A percentile compares a stretch with the other conserved stretches of the same genome.
These are phyloP conservation scores for Drosophila fulvimacula DNA, from an alignment of 2,888 invertebrate species.

Conservation along the genomic window DNA sequence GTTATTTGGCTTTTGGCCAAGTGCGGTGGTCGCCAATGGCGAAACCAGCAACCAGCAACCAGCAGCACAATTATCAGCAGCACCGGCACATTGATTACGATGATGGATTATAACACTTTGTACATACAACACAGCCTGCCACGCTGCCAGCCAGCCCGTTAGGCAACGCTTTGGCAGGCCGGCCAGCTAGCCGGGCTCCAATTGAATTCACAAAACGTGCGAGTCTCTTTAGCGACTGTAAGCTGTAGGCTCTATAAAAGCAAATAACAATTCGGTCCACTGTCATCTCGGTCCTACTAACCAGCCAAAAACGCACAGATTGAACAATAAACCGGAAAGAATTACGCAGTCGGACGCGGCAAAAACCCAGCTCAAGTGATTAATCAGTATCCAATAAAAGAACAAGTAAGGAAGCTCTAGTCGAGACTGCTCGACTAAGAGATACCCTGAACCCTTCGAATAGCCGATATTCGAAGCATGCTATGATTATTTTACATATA, in stretches of 20 bases:
- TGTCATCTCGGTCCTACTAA: constrained; percentile 41
- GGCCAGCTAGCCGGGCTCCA: constrained; percentile 16
- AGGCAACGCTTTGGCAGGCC: constrained; percentile 11
- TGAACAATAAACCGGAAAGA: neutral
- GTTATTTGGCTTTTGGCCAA: constrained; percentile 71
- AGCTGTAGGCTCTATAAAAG: constrained; percentile 11
- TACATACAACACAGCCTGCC: constrained; percentile 27
- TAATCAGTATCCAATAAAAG: no score
- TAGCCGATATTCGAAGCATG: no score
- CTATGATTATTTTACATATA: no score
- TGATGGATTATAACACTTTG: constrained; percentile 80
- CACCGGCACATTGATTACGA: constrained; percentile 72
- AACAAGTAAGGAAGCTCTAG: no score
- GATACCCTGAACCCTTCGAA: no score
- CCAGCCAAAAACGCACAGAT: neutral
- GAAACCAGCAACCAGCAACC: constrained; percentile 51
- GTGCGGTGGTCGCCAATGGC: constrained; percentile 61
- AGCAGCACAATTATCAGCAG: constrained; percentile 69
- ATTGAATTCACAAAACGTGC: constrained; percentile 34
- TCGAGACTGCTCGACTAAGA: no score
- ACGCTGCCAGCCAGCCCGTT: constrained; percentile 14
- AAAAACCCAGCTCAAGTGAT: no score
- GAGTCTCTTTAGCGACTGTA: neutral
- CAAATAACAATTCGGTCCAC: constrained; percentile 31
- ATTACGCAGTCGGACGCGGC: no score